Evolutionary conservation across 2,113 vertebrate genomes (phyloP).

Genomic region (Parus major): DNA sequence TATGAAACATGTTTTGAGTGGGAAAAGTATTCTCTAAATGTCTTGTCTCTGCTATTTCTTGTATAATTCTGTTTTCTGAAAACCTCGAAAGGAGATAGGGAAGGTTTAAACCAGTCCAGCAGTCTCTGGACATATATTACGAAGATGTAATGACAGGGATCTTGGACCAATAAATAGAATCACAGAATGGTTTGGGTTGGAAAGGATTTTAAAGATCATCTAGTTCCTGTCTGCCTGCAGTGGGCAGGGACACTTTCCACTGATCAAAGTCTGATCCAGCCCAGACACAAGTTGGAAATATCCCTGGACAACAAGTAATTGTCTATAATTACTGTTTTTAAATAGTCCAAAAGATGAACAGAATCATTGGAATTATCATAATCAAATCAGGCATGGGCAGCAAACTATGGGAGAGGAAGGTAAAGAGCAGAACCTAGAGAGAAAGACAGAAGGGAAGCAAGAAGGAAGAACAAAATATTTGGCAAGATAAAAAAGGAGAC

Average conservation of each 20-base stretch:
- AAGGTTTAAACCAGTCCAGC: not conserved
- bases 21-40: not conserved
- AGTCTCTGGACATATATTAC: not conserved
- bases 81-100: not conserved
- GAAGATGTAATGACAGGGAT: not conserved
- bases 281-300: not conserved
- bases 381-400: not conserved
- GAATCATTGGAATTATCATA: not conserved
- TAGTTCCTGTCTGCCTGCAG: not conserved
- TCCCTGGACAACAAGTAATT: not conserved
- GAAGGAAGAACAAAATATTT: fast-evolving
- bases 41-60: not conserved
- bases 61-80: not conserved
- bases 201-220: not conserved
- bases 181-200: not conserved
- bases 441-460: not conserved
- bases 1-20: not conserved
- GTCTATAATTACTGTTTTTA: not conserved
- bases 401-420: not conserved
- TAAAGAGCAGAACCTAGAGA: not conserved
- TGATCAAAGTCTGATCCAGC: not conserved
- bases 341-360: not conserved
- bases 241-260: not conserved
- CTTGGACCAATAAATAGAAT: not conserved
- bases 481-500: not conserved